These are phyloP conservation scores for Catostomus latipinnis DNA, from an alignment of 2,797 vertebrate species.

Conservation along the genomic window DNA sequence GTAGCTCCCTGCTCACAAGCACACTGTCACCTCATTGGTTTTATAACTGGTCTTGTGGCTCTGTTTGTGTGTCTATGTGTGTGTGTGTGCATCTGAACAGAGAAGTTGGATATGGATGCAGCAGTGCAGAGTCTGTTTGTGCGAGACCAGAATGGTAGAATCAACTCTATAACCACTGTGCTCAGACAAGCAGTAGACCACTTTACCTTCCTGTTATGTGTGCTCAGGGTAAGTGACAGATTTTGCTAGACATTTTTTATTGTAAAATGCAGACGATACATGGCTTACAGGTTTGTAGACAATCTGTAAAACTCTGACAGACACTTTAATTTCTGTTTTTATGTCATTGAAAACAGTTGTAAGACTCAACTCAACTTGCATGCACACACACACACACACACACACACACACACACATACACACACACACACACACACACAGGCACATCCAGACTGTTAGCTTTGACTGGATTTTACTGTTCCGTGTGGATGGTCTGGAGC, in stretches of 20 bases:
- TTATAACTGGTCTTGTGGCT: background rate
- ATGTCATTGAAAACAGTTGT: no score
- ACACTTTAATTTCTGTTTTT: no score
- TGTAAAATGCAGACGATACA: no score
- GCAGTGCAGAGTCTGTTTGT: conserved; percentile 77
- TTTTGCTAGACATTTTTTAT: background rate
- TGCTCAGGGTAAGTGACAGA: conserved; percentile 71
- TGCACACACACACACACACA: no score
- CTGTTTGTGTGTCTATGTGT: conserved; percentile 6
- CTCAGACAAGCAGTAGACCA: conserved; percentile 85
- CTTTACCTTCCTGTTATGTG: conserved; percentile 82
- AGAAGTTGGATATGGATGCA: conserved; percentile 78
- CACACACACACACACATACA: no score
- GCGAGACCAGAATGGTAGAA: conserved; percentile 75
- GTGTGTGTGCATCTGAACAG: conserved; percentile 68
- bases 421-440: no score
- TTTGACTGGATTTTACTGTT: no score
- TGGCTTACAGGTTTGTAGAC: background rate
- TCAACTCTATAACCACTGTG: conserved; percentile 86
- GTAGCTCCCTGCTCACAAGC: background rate
- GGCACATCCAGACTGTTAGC: no score
- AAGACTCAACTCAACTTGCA: no score
- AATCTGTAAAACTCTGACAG: no score
- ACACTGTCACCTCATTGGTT: background rate
- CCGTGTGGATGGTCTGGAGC: no score